Base-by-base conservation (phyloP, 2,113 vertebrate genomes). In the Genyomyrus donnyi region DNA sequence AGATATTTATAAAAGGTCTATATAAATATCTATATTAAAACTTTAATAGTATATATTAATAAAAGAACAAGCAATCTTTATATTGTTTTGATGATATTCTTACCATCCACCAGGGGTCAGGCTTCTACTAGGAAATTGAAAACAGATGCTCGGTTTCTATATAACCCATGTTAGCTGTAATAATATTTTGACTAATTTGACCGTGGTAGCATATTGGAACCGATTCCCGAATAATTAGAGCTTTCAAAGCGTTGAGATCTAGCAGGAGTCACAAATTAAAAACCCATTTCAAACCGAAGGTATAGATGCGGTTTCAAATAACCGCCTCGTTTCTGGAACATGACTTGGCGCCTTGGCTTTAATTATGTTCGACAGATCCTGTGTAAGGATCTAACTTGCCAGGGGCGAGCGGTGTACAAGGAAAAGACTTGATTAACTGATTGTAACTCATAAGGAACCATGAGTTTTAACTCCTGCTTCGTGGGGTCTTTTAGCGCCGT, bases 41-140 rank as follows among this genome's bases (percentile, higher is more conserved):
- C 53, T 62, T n/a, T 62, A 27, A 0, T 66, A 66, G 9, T 27
- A 9, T 66, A 27, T 27, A 70, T 31, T 13, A 70, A 62, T 56
- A 56, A 2, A 56, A 56, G 1, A 56, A 42, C 19, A 45, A 21
- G 11, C 15, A 39, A 2, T 35, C 2, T 24, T 85, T 45, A 85
- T 85, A 2, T 85, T 48, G 83, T 85, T 46, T 46, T 85, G 35
- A n/a, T 45, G 19, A 48, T 85, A 85, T 21, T n/a, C 39, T 85
- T 21, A 46, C 46, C 56, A 10, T 24, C 87, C 87, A 88, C 31
- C 87, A 88, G 87, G 39, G 53, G 87, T 58, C 52, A 88, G 52
- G 35, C 53, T 62, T 88, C 87, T 88, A 24, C 87, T 66, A 19
- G 39, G 56, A 88, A 62, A 45, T 87, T 53, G 31, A 52, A 87